A percentile compares a stretch with the other conserved stretches of the same genome.
Evolutionary conservation across 2,113 vertebrate species (phyloP).

Genomic region (Dissostichus mawsoni): DNA sequence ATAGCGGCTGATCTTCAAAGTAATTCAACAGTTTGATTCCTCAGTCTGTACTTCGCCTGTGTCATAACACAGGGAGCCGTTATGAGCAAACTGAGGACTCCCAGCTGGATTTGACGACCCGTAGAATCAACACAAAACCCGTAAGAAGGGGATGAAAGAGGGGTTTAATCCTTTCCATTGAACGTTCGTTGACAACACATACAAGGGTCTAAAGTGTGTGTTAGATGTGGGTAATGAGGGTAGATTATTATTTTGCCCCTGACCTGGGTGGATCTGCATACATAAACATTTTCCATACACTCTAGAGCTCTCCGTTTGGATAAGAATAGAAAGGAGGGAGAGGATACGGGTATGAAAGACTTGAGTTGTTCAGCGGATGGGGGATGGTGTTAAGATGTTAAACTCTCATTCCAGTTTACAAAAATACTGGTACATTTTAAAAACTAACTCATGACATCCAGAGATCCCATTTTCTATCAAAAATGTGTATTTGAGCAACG

Average conservation of each 20-base stretch:
- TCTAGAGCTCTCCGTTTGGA: constrained; percentile 50
- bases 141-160: constrained; percentile 78
- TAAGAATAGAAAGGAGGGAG: constrained; percentile 13
- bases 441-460: neutral
- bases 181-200: constrained; percentile 71
- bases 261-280: constrained; percentile 33
- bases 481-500: neutral
- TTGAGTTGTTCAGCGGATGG: neutral
- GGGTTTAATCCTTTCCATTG: constrained; percentile 72
- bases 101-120: constrained; percentile 74
- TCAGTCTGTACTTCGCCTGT: constrained; percentile 57
- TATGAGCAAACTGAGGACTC: constrained; percentile 63
- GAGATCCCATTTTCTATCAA: neutral
- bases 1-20: constrained; percentile 78
- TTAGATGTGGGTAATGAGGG: constrained; percentile 79
- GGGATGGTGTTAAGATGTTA: neutral
- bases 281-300: constrained; percentile 62
- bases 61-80: constrained; percentile 71
- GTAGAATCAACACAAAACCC: constrained; percentile 68
- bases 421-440: neutral
- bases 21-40: constrained; percentile 56
- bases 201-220: constrained; percentile 66
- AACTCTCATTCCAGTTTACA: neutral
- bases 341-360: constrained; percentile 14
- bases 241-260: constrained; percentile 56